phyloP scores from a whole-genome alignment of 2,888 invertebrate genomes.

The Conomelus anceps region DNA sequence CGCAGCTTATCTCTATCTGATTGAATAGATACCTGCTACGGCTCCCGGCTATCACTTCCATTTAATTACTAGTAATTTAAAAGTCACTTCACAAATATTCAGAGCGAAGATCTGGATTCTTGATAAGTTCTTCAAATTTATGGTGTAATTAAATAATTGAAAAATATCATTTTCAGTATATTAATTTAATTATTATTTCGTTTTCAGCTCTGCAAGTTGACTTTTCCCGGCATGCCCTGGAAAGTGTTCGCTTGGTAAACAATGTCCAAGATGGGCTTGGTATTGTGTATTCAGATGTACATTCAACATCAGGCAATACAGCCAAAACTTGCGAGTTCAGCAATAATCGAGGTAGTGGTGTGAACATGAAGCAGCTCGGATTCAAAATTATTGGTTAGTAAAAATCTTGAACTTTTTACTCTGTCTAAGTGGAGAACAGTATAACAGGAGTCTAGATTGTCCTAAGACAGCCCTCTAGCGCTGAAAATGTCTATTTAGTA shows the following conservation, averaged over 20 bases:
- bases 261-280: slow-evolving; percentile 92
- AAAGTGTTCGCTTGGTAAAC: slow-evolving; percentile 70
- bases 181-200: slow-evolving; percentile 15
- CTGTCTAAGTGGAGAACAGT: no score
- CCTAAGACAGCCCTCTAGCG: no score
- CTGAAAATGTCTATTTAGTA: no score
- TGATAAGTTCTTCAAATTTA: no score
- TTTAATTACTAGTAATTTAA: no score
- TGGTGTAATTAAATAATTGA: not conserved
- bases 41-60: no score
- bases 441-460: no score
- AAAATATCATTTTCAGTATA: not conserved
- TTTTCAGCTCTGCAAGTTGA: slow-evolving; percentile 72
- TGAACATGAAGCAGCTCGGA: slow-evolving; percentile 83
- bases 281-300: slow-evolving; percentile 89
- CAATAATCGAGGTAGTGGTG: slow-evolving; percentile 79
- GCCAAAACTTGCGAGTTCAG: slow-evolving; percentile 79
- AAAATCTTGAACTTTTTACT: no score
- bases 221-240: slow-evolving; percentile 73
- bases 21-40: no score
- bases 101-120: no score
- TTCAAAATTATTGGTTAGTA: slow-evolving; percentile 56
- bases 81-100: no score
- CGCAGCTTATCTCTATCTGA: no score
- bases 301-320: slow-evolving; percentile 73